phyloP scores from a whole-genome alignment of 2,888 invertebrate species.

The Cosmopolites sordidus region DNA sequence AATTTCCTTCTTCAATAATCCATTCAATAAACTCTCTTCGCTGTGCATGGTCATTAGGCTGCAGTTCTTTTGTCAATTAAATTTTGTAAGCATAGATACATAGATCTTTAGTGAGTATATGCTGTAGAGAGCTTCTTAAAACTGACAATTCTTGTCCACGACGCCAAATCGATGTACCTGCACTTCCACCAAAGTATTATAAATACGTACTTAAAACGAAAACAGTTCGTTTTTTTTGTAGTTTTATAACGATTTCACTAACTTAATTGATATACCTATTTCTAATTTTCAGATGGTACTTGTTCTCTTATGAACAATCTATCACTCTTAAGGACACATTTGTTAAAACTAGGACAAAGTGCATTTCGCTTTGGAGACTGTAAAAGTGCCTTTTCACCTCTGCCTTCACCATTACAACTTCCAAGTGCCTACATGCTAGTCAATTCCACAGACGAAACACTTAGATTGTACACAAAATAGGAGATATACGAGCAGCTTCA shows the following conservation, averaged over 20 bases:
- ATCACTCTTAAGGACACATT: constrained; percentile 7
- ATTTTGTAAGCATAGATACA: too few species aligned
- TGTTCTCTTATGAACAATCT: constrained; percentile 4
- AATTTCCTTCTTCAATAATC: too few species aligned
- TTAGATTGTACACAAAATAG: background rate
- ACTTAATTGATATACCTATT: background rate
- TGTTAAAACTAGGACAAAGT: background rate
- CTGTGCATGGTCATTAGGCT: too few species aligned
- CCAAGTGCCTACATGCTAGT: constrained; percentile 21
- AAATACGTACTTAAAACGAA: background rate
- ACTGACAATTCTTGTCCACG: too few species aligned
- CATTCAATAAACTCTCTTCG: too few species aligned
- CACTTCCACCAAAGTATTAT: too few species aligned
- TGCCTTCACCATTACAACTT: constrained; percentile 9
- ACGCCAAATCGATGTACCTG: too few species aligned
- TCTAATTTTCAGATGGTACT: constrained; percentile 4
- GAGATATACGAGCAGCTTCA: background rate
- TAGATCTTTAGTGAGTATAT: too few species aligned
- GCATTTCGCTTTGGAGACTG: constrained; percentile 19
- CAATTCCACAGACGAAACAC: constrained; percentile 8
- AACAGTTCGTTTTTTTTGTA: too few species aligned
- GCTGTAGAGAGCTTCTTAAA: too few species aligned
- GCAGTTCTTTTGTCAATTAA: too few species aligned
- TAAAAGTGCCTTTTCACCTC: constrained; percentile 18
- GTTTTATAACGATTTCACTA: too few species aligned